phyloP scores from a whole-genome alignment of 2,113 vertebrate species.

The Puma concolor region DNA sequence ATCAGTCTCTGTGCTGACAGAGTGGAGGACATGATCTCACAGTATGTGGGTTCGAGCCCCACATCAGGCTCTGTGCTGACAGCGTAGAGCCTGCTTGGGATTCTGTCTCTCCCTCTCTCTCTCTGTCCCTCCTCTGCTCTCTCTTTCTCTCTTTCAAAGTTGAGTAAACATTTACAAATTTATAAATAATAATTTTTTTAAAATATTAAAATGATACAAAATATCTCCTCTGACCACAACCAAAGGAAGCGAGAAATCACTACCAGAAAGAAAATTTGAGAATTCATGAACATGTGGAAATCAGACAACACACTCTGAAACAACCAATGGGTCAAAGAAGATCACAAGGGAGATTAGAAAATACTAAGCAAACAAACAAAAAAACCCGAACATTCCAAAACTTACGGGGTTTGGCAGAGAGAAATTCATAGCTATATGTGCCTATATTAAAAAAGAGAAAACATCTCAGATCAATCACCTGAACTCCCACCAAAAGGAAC shows the following conservation, averaged over 20 bases:
- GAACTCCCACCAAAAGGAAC: background rate
- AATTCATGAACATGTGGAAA: background rate
- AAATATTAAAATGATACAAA: background rate
- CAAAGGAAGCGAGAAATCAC: background rate
- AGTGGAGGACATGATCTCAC: too few relatives aligned
- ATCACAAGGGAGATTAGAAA: background rate
- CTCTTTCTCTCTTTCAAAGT: too few relatives aligned
- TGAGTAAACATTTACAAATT: too few relatives aligned
- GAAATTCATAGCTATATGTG: background rate
- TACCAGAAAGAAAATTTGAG: background rate
- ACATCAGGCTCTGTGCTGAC: too few relatives aligned
- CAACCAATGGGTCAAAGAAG: background rate
- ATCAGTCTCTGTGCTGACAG: too few relatives aligned
- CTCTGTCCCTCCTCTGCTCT: too few relatives aligned
- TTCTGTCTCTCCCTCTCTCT: too few relatives aligned
- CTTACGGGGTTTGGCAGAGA: background rate
- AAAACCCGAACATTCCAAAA: background rate
- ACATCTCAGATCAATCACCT: background rate
- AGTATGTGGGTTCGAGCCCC: too few relatives aligned
- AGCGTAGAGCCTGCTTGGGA: too few relatives aligned
- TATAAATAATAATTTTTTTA: background rate
- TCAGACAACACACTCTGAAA: background rate
- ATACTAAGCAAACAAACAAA: background rate
- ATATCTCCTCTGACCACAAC: background rate
- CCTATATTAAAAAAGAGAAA: background rate